A percentile compares a stretch with the other conserved stretches of the same genome.
phyloP scores from a whole-genome alignment of 1,140 invertebrate species.

The Drosophila nigrodunni region DNA sequence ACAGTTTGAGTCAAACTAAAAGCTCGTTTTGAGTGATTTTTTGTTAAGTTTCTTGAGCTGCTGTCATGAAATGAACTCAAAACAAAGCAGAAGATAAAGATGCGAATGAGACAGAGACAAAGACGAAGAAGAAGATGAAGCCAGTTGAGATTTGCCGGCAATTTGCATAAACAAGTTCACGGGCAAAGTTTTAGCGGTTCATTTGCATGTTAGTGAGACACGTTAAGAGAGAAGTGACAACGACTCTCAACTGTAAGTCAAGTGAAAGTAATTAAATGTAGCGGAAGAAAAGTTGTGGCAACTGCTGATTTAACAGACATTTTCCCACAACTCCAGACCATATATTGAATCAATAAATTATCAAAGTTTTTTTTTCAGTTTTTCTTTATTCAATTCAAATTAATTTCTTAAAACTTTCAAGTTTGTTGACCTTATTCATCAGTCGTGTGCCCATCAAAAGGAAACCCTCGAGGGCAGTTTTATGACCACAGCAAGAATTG shows the following conservation, averaged over 20 bases:
- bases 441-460: neutral
- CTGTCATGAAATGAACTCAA: conserved; percentile 26
- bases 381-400: conserved; percentile 13
- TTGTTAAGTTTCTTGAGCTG: neutral
- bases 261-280: conserved; percentile 49
- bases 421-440: conserved; percentile 60
- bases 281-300: conserved; percentile 6
- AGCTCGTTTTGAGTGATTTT: conserved; percentile 30
- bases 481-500: conserved; percentile 51
- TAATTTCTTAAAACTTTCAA: conserved; percentile 1
- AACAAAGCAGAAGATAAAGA: conserved; percentile 33
- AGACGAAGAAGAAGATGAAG: conserved; percentile 21
- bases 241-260: conserved; percentile 20
- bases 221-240: conserved; percentile 33
- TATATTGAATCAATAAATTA: conserved; percentile 16
- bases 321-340: neutral
- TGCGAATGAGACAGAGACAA: conserved; percentile 32
- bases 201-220: conserved; percentile 74
- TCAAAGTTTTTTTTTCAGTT: neutral
- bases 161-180: conserved; percentile 80
- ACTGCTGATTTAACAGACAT: neutral
- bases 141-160: conserved; percentile 52
- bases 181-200: conserved; percentile 67
- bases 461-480: conserved; percentile 58
- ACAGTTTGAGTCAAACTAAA: conserved; percentile 6